These are phyloP conservation scores for Allophyes oxyacanthae DNA, from an alignment of 2,888 invertebrate species.

Conservation along the genomic window DNA sequence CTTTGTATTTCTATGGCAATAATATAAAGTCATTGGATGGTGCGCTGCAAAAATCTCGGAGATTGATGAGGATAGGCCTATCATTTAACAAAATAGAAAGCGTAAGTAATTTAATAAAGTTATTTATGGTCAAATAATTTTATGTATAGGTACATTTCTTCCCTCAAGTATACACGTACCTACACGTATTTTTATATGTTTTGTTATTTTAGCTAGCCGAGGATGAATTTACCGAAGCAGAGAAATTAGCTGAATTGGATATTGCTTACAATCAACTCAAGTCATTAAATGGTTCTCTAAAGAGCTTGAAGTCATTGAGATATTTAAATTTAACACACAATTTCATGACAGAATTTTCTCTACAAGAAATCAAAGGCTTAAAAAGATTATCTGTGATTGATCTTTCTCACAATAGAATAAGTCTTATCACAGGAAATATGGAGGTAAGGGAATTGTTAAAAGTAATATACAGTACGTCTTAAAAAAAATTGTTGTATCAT, in stretches of 20 bases:
- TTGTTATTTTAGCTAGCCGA: constrained; percentile 89
- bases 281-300: constrained; percentile 92
- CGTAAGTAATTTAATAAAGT: constrained; percentile 82
- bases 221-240: constrained; percentile 93
- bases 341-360: constrained; percentile 93
- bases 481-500: too few relatives aligned
- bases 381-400: constrained; percentile 92
- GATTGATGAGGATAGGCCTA: constrained; percentile 91
- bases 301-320: constrained; percentile 91
- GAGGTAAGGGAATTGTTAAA: constrained; percentile 82
- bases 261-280: constrained; percentile 93
- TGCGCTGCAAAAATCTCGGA: constrained; percentile 91
- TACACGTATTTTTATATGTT: constrained; percentile 6
- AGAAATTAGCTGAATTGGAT: constrained; percentile 91
- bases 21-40: constrained; percentile 92
- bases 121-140: too few relatives aligned
- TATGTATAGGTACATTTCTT: too few relatives aligned
- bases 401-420: constrained; percentile 93
- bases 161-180: background rate
- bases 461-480: background rate
- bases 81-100: constrained; percentile 93
- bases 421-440: constrained; percentile 90
- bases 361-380: constrained; percentile 94
- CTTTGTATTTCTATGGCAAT: constrained; percentile 93
- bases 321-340: constrained; percentile 94